Percentiles rank a stretch among this genome's conserved stretches.
Conservation (phyloP, 1,140 invertebrate genomes). For the Chironomus tepperi region DNA sequence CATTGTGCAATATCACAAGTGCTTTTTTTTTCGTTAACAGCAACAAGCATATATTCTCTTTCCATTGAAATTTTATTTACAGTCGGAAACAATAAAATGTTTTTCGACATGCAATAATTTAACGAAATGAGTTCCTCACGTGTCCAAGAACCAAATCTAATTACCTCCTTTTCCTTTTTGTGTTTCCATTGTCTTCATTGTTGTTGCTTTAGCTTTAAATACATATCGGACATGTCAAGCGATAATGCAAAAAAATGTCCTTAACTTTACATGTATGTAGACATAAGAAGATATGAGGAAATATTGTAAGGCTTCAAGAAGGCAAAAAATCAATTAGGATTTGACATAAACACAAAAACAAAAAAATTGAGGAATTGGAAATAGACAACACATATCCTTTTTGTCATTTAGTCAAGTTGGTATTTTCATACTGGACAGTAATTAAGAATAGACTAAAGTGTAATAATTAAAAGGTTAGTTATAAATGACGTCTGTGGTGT, state of each 20-base stretch:
- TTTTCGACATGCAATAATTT: constrained; percentile 13
- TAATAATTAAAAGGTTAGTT: too few relatives aligned
- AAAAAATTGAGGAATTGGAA: too few relatives aligned
- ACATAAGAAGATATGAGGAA: neutral
- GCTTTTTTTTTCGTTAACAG: constrained; percentile 5
- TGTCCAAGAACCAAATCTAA: constrained; percentile 7
- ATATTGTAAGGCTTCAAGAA: constrained; percentile 10
- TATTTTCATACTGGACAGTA: too few relatives aligned
- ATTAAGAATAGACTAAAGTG: too few relatives aligned
- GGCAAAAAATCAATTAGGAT: constrained; percentile 22
- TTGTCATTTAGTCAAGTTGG: neutral
- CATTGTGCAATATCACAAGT: constrained; percentile 12
- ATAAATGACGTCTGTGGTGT: too few relatives aligned
- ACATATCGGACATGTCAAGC: neutral
- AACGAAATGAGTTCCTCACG: neutral
- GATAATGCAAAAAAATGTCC: constrained; percentile 8
- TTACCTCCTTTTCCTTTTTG: constrained; percentile 12
- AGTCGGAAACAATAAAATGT: constrained; percentile 2
- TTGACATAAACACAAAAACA: neutral
- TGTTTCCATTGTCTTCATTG: neutral
- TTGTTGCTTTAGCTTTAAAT: too few relatives aligned
- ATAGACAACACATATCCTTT: neutral
- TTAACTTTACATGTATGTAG: neutral
- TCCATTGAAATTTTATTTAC: neutral
- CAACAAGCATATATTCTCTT: neutral